These are phyloP conservation scores for Perccottus glenii DNA, from an alignment of 2,113 vertebrate genomes.

Conservation along the genomic window DNA sequence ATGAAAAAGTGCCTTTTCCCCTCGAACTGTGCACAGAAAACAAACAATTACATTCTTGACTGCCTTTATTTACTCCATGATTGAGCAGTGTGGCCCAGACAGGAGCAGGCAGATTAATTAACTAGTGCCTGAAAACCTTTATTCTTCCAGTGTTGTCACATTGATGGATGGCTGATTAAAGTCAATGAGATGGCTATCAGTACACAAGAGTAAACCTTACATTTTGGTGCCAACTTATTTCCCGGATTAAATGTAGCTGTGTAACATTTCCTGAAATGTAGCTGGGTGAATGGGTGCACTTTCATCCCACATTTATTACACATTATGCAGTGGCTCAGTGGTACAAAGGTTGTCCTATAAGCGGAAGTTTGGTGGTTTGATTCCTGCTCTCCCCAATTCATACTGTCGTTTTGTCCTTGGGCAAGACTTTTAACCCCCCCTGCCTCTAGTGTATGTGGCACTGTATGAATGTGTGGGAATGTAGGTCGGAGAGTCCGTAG, in stretches of 20 bases:
- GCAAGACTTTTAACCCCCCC: too few relatives aligned
- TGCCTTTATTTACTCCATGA: constrained; percentile 91
- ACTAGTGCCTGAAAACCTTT: constrained; percentile 86
- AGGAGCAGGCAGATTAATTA: constrained; percentile 92
- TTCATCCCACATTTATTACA: too few relatives aligned
- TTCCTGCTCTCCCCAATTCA: too few relatives aligned
- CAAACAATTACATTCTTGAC: constrained; percentile 92
- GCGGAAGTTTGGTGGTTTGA: too few relatives aligned
- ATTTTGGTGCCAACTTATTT: background rate
- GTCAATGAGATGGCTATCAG: constrained; percentile 80
- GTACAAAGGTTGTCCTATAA: too few relatives aligned
- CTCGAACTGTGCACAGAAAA: constrained; percentile 81
- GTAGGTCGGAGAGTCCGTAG: too few relatives aligned
- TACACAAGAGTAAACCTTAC: constrained; percentile 59
- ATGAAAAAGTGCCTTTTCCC: constrained; percentile 73
- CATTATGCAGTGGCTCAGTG: too few relatives aligned
- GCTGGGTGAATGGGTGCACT: too few relatives aligned
- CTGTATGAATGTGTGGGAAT: too few relatives aligned
- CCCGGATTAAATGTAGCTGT: background rate
- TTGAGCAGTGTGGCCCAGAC: constrained; percentile 87
- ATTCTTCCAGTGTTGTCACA: constrained; percentile 85
- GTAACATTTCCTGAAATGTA: background rate
- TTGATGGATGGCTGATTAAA: constrained; percentile 88
- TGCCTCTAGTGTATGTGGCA: too few relatives aligned
- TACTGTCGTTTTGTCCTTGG: too few relatives aligned